Evolutionary conservation across 2,113 vertebrate genomes (phyloP), one percentile per base, ranked within the genome.

Genomic region (Mustela nigripes): DNA sequence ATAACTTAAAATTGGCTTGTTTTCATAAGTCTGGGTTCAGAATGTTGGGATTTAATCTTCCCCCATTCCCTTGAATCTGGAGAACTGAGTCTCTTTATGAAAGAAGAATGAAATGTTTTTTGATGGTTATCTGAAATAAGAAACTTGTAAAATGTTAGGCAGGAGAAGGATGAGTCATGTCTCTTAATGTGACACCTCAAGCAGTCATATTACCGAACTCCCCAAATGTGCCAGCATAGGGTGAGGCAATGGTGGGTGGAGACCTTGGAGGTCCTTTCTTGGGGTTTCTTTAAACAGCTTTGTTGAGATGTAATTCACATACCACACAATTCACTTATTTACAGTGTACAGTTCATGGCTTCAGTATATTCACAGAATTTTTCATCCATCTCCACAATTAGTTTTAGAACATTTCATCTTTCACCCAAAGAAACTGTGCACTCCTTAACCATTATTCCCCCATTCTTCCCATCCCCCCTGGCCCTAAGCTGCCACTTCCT

Each of bases 81-180:
- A 89, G n/a, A 90, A 89, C 39, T 15, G 45, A 85, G 36, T 83
- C 74, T 92, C 76, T 93, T 86, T 83, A 58, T 67, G 81, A 78
- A 83, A 84, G 83, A 86, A 69, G 53, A 31, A 74, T 84, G n/a
- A 88, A 67, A 39, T 79, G 42, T 88, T 93, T 96, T 93, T 97
- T 60, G 65, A 63, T 97, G 71, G 63, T 85, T 97, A 69, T 96
- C 92, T 96, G 65, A 94, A 85, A 74, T 67, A 88, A 95, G 88
- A 97, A 84, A 79, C 50, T 60, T 96, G 63, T 89, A 92, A 96
- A 95, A 94, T 96, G 94, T 95, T 87, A 94, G 26, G 15, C 24
- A 19, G 58, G 82, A 87, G 84, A 88, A 69, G n/a, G 22, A 53
- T 98, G 97, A 93, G 65, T 97, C 97, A 95, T 50, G 19, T 69